These are phyloP conservation scores for Neocrepidodera transversa DNA, from an alignment of 2,888 invertebrate genomes.

Conservation along the genomic window DNA sequence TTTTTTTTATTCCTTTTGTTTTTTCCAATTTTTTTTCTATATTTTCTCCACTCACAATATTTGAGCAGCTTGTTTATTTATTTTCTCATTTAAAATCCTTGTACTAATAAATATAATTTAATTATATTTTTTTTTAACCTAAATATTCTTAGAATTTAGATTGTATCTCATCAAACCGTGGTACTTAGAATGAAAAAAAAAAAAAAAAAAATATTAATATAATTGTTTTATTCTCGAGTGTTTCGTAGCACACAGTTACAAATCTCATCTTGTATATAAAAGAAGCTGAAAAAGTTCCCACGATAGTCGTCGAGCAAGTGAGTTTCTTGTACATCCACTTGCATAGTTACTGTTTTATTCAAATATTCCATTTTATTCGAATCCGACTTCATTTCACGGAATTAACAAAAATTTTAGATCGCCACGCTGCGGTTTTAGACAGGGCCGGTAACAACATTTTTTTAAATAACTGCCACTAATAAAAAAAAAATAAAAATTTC, in stretches of 20 bases:
- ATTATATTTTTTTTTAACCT: too few species aligned
- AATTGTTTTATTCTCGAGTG: not conserved
- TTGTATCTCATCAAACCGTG: too few species aligned
- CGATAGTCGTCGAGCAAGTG: conserved; percentile 1
- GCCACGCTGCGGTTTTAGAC: not conserved
- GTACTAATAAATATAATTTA: too few species aligned
- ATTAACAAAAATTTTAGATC: conserved; percentile 6
- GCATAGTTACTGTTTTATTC: conserved; percentile 15
- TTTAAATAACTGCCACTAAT: too few species aligned
- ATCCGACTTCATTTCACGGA: conserved; percentile 5
- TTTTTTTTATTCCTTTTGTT: too few species aligned
- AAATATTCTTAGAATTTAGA: too few species aligned
- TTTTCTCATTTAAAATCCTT: too few species aligned
- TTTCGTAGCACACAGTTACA: not conserved
- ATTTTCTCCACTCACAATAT: too few species aligned
- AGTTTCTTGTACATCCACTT: not conserved
- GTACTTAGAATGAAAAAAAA: not conserved
- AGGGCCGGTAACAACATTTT: too few species aligned
- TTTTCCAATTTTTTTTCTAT: too few species aligned
- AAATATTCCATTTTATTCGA: conserved; percentile 15
- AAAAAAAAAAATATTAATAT: not conserved
- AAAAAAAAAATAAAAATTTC: too few species aligned
- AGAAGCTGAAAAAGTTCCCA: not conserved
- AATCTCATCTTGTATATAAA: not conserved
- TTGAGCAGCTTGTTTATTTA: too few species aligned